A percentile compares a stretch with the other conserved stretches of the same genome.
These are phyloP conservation scores for Zygothrica quintamaculata DNA, from an alignment of 2,888 invertebrate species.

Conservation along the genomic window DNA sequence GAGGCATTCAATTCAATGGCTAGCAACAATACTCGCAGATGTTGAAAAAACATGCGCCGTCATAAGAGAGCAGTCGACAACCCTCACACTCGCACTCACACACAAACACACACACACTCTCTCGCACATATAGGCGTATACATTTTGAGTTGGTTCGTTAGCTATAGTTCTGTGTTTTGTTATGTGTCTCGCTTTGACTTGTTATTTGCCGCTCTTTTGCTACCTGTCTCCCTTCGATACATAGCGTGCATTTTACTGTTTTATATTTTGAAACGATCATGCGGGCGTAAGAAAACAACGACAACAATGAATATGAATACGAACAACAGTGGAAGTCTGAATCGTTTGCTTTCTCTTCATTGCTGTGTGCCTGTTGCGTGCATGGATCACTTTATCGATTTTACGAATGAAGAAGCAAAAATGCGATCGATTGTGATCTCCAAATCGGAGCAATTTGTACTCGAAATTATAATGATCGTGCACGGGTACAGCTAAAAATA, in stretches of 20 bases:
- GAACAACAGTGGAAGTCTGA: constrained; percentile 12
- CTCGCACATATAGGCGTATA: neutral
- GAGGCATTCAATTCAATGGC: constrained; percentile 62
- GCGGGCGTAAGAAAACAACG: constrained; percentile 53
- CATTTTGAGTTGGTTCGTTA: constrained; percentile 22
- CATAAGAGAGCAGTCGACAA: constrained; percentile 50
- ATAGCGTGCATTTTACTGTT: constrained; percentile 36
- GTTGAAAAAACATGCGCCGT: constrained; percentile 34
- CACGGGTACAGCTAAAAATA: constrained; percentile 14
- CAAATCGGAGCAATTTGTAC: constrained; percentile 63
- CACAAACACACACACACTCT: neutral
- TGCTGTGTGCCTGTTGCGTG: constrained; percentile 65
- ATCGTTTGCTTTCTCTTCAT: constrained; percentile 20
- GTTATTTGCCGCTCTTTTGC: constrained; percentile 2
- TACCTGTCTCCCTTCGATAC: constrained; percentile 43
- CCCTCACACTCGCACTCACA: constrained; percentile 29
- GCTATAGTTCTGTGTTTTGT: constrained; percentile 48
- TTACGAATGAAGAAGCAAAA: constrained; percentile 77
- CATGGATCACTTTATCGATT: constrained; percentile 82
- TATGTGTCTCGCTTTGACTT: constrained; percentile 36
- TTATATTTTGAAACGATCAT: constrained; percentile 65
- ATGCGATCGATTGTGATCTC: constrained; percentile 79
- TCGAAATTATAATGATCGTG: constrained; percentile 51
- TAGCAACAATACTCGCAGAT: constrained; percentile 28
- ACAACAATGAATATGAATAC: constrained; percentile 8